These are phyloP conservation scores for Cantharis nigra DNA, from an alignment of 2,888 invertebrate genomes.

Conservation along the genomic window DNA sequence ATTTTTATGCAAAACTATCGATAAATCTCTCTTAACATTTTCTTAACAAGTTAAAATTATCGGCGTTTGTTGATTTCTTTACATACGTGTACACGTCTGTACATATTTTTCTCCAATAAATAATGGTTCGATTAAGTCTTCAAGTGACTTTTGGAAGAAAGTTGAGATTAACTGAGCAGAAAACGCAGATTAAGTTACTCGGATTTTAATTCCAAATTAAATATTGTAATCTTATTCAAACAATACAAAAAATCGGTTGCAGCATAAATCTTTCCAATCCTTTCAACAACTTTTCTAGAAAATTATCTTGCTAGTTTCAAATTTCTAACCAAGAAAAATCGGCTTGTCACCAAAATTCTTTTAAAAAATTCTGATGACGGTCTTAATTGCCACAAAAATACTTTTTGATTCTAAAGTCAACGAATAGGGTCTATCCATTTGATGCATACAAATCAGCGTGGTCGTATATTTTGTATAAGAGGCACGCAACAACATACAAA, in stretches of 20 bases:
- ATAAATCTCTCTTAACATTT: constrained; percentile 13
- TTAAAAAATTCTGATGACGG: neutral
- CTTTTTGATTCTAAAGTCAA: neutral
- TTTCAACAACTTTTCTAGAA: neutral
- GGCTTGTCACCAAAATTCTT: neutral
- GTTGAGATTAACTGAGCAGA: neutral
- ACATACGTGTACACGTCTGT: neutral
- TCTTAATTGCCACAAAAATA: neutral
- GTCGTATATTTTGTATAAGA: neutral
- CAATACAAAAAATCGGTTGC: neutral
- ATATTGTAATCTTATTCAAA: neutral
- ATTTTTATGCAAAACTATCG: constrained; percentile 14
- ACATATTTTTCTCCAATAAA: neutral
- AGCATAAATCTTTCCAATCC: neutral
- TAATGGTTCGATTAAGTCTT: neutral
- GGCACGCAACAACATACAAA: neutral
- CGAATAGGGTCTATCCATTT: neutral
- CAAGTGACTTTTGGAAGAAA: neutral
- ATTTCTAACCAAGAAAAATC: neutral
- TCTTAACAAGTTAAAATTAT: constrained; percentile 10
- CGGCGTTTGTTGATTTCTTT: neutral
- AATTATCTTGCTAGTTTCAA: neutral
- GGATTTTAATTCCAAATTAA: neutral
- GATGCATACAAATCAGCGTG: neutral
- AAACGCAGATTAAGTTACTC: neutral